These are phyloP conservation scores for Aplodontia rufa DNA, from an alignment of 2,113 vertebrate genomes.

Conservation along the genomic window DNA sequence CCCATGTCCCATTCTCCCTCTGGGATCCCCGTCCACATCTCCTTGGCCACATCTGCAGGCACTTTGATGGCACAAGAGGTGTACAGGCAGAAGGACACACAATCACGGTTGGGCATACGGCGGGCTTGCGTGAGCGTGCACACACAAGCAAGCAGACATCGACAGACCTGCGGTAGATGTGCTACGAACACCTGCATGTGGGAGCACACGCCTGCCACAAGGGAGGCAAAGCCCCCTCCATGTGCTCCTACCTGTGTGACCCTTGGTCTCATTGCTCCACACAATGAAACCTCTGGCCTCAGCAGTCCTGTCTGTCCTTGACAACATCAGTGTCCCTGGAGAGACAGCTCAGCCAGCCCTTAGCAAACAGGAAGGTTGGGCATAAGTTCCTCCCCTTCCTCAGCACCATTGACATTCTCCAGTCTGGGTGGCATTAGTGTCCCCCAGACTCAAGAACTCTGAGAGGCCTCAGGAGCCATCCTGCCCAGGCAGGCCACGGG, in stretches of 20 bases:
- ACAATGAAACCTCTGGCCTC: background rate
- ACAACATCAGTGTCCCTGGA: background rate
- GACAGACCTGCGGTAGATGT: fast-evolving
- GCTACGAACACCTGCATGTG: background rate
- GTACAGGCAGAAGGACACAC: background rate
- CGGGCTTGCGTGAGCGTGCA: background rate
- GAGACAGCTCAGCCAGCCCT: background rate
- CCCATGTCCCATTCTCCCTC: background rate
- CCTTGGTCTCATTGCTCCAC: background rate
- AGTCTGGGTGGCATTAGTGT: fast-evolving
- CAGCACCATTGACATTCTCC: background rate
- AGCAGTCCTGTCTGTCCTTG: background rate
- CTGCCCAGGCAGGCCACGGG: too few species aligned
- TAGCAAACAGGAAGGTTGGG: background rate
- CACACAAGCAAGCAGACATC: too few species aligned
- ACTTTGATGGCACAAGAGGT: background rate
- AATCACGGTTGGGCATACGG: background rate
- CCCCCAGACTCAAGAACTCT: fast-evolving
- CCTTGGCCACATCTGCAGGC: background rate
- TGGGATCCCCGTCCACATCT: background rate
- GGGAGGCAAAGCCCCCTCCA: background rate
- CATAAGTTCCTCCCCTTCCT: background rate
- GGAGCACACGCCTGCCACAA: too few species aligned
- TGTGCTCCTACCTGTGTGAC: background rate
- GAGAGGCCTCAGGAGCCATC: fast-evolving